Conservation (phyloP, 2,888 invertebrate species). For the Hemithea aestivaria region DNA sequence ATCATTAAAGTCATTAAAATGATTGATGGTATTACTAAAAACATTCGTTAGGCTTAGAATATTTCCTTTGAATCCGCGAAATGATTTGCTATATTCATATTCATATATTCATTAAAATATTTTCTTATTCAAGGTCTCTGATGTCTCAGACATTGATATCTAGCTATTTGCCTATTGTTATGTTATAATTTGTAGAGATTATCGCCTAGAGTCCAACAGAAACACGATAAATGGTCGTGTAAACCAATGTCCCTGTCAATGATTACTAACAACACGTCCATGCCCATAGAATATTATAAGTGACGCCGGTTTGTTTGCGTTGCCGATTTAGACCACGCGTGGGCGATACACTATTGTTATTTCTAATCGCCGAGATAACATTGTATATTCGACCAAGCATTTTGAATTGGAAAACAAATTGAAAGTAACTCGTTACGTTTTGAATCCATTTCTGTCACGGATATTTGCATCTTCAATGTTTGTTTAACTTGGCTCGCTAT, state of each 20-base stretch:
- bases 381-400: constrained; percentile 16
- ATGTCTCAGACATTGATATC: no score
- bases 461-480: not conserved
- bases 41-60: no score
- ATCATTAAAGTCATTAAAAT: no score
- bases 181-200: no score
- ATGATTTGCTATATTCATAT: no score
- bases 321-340: constrained; percentile 37
- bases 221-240: constrained; percentile 21
- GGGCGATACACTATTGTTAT: constrained; percentile 35
- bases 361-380: constrained; percentile 25
- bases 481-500: not conserved
- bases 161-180: constrained; percentile 3
- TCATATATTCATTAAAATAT: no score
- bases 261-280: constrained; percentile 20
- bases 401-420: constrained; percentile 1
- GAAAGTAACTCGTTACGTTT: constrained; percentile 5
- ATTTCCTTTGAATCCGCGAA: no score
- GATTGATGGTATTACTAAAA: no score
- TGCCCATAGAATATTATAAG: constrained; percentile 27
- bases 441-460: not conserved
- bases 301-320: constrained; percentile 38
- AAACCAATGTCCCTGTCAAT: constrained; percentile 24
- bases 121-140: no score
- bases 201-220: constrained; percentile 16